Conservation (phyloP, 2,888 invertebrate species). For the Neoascia interrupta region DNA sequence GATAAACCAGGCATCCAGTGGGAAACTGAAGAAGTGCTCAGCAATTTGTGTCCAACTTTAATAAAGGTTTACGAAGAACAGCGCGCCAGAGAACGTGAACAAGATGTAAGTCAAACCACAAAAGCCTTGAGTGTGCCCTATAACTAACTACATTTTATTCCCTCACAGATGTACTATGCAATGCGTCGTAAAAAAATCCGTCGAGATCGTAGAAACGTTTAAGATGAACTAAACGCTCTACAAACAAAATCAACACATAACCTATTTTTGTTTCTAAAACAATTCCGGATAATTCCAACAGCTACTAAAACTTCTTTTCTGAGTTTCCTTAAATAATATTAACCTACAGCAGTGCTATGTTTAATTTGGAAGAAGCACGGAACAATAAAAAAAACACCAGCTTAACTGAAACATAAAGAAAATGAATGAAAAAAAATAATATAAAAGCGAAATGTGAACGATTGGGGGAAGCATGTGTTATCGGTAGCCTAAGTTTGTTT, state of each 20-base stretch:
- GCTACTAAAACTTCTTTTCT: slow-evolving; percentile 49
- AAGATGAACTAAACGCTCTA: slow-evolving; percentile 21
- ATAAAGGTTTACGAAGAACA: slow-evolving; percentile 74
- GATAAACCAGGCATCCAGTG: slow-evolving; percentile 74
- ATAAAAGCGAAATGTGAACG: slow-evolving; percentile 50
- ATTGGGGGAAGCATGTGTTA: slow-evolving; percentile 59
- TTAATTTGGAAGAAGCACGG: background rate
- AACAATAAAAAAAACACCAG: slow-evolving; percentile 10
- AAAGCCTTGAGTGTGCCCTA: no score
- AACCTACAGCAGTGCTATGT: slow-evolving; percentile 19
- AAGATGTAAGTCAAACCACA: slow-evolving; percentile 71
- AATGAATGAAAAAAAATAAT: slow-evolving; percentile 14
- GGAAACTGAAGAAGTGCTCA: slow-evolving; percentile 74
- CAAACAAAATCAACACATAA: slow-evolving; percentile 34
- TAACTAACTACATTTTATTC: no score
- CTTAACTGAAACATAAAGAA: background rate
- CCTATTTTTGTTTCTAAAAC: slow-evolving; percentile 61
- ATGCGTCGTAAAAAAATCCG: slow-evolving; percentile 76
- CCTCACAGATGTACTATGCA: slow-evolving; percentile 75
- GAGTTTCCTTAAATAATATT: slow-evolving; percentile 28
- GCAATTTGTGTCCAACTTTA: slow-evolving; percentile 73
- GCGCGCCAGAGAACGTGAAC: slow-evolving; percentile 74
- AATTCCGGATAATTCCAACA: slow-evolving; percentile 60
- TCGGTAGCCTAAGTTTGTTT: slow-evolving; percentile 67
- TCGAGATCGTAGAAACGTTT: slow-evolving; percentile 69